Conservation (phyloP, 2,113 vertebrate species). For the Cyanoliseus patagonus region DNA sequence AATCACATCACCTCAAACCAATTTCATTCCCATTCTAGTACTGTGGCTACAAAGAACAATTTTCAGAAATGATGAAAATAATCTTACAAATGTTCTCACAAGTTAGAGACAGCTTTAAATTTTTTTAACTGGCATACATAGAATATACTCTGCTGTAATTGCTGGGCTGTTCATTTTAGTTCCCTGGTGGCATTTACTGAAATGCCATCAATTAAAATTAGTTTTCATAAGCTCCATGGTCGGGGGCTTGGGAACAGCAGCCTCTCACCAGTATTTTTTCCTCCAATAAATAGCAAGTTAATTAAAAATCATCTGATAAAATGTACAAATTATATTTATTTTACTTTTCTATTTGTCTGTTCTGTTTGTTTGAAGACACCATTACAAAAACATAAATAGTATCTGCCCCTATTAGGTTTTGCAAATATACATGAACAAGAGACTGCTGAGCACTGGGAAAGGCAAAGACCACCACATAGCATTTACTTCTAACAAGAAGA, state of each 20-base stretch:
- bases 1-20: neutral
- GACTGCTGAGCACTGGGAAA: neutral
- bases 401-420: neutral
- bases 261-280: neutral
- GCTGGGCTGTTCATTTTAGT: neutral
- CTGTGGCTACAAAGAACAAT: neutral
- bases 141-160: neutral
- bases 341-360: neutral
- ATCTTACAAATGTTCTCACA: neutral
- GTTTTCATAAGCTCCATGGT: neutral
- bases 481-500: slow-evolving; percentile 31
- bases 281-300: neutral
- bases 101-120: neutral
- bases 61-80: neutral
- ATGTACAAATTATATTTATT: neutral
- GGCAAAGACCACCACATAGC: neutral
- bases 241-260: neutral
- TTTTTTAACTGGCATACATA: neutral
- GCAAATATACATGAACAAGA: neutral
- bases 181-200: neutral
- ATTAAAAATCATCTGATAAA: neutral
- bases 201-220: neutral
- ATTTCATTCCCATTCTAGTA: neutral
- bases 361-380: neutral
- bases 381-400: neutral